A percentile compares a stretch with the other conserved stretches of the same genome.
phyloP scores from a whole-genome alignment of 2,797 vertebrate genomes.

The Sebastes hubbsi region DNA sequence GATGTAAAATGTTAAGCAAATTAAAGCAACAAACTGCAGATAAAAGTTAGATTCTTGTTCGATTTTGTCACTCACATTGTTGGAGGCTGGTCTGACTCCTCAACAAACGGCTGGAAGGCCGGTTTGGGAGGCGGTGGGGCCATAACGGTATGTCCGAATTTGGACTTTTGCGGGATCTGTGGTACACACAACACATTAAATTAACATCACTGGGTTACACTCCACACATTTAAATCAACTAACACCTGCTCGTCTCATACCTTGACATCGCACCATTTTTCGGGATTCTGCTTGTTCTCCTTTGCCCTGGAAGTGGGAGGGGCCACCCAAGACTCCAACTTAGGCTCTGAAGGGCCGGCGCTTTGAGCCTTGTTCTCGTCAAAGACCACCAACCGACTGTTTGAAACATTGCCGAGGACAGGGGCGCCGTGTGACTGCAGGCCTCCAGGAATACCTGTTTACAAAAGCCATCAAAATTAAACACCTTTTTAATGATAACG shows the following conservation, averaged over 20 bases:
- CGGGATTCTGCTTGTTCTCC: constrained; percentile 88
- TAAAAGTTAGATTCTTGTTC: neutral
- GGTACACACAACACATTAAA: neutral
- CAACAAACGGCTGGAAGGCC: constrained; percentile 92
- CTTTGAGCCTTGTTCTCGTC: constrained; percentile 86
- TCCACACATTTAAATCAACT: neutral
- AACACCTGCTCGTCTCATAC: constrained; percentile 68
- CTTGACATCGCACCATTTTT: constrained; percentile 89
- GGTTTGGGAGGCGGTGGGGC: constrained; percentile 76
- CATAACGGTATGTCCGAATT: constrained; percentile 72
- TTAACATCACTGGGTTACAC: neutral
- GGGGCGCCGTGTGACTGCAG: constrained; percentile 73
- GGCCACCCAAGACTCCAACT: constrained; percentile 84
- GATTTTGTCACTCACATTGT: constrained; percentile 86
- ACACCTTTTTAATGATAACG: neutral
- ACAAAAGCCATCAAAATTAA: neutral
- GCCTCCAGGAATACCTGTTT: constrained; percentile 76
- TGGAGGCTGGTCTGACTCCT: constrained; percentile 88
- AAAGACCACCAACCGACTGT: constrained; percentile 84
- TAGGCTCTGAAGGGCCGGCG: constrained; percentile 69
- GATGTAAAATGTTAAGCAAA: neutral
- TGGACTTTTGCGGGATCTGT: constrained; percentile 80
- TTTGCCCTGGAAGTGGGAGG: constrained; percentile 87
- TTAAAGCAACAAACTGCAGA: neutral
- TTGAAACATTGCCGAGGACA: constrained; percentile 63